Percentiles rank a stretch among this genome's conserved stretches.
Evolutionary conservation across 2,888 invertebrate genomes (phyloP).

Genomic region (Sialis lutaria): DNA sequence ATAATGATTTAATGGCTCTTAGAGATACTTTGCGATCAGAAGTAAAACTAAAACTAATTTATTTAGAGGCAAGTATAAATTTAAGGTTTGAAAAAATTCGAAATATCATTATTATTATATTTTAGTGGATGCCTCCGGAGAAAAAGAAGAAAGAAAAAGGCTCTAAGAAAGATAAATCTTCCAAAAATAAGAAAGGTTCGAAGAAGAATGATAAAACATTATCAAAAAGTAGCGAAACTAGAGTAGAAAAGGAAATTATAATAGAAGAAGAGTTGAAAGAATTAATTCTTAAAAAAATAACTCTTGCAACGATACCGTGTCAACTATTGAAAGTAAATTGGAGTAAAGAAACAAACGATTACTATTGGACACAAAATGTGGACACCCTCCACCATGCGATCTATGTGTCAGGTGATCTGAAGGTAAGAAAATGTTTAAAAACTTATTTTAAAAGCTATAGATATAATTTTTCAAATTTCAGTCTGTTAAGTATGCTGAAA

Average conservation of each 20-base stretch:
- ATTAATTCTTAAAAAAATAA: slow-evolving; percentile 18
- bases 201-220: slow-evolving; percentile 8
- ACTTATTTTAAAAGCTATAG: no score
- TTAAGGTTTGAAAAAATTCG: background rate
- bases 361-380: slow-evolving; percentile 34
- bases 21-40: slow-evolving; percentile 35
- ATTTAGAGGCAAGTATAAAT: slow-evolving; percentile 26
- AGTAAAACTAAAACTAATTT: slow-evolving; percentile 31
- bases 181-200: slow-evolving; percentile 3
- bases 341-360: slow-evolving; percentile 34
- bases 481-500: background rate
- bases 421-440: slow-evolving; percentile 11
- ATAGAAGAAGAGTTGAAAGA: slow-evolving; percentile 14
- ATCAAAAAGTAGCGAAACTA: slow-evolving; percentile 2
- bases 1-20: slow-evolving; percentile 29
- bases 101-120: background rate
- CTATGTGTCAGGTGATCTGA: slow-evolving; percentile 20
- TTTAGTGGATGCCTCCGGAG: slow-evolving; percentile 1
- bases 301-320: slow-evolving; percentile 31
- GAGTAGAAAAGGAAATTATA: slow-evolving; percentile 14
- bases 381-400: slow-evolving; percentile 13
- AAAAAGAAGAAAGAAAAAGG: slow-evolving; percentile 7
- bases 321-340: slow-evolving; percentile 29
- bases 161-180: slow-evolving; percentile 9
- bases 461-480: background rate